phyloP scores from a whole-genome alignment of 2,797 vertebrate genomes.

The Selene dorsalis region DNA sequence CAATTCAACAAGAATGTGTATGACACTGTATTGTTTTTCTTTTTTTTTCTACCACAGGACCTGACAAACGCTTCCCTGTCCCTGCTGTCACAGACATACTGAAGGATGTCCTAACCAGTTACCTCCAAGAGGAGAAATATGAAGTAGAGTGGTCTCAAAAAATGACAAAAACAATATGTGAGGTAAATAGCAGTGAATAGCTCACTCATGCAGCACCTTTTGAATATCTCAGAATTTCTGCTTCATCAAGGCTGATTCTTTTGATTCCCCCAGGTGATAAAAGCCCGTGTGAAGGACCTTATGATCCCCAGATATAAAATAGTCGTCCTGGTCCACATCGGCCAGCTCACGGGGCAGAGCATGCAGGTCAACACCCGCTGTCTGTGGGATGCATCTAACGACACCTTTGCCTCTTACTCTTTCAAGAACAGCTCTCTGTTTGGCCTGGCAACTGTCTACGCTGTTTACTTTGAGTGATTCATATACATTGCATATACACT shows the following conservation, averaged over 20 bases:
- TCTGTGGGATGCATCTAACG: constrained; percentile 89
- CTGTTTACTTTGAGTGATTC: constrained; percentile 88
- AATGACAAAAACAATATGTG: constrained; percentile 89
- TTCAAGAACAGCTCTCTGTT: constrained; percentile 91
- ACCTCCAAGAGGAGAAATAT: constrained; percentile 88
- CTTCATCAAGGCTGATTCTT: constrained; percentile 1
- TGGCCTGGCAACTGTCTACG: constrained; percentile 89
- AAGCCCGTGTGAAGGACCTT: constrained; percentile 89
- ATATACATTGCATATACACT: not conserved
- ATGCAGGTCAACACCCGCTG: constrained; percentile 90
- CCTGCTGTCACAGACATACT: constrained; percentile 85
- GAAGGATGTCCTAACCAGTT: constrained; percentile 87
- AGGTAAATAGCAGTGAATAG: constrained; percentile 79
- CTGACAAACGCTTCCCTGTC: constrained; percentile 83
- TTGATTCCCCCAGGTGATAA: constrained; percentile 85
- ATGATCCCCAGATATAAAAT: constrained; percentile 90
- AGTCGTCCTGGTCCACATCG: constrained; percentile 88
- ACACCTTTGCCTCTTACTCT: constrained; percentile 84
- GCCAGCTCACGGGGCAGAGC: constrained; percentile 87
- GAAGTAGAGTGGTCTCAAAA: constrained; percentile 88
- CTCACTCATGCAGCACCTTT: not conserved
- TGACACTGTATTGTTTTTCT: not conserved
- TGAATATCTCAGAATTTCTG: not conserved
- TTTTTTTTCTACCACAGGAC: constrained; percentile 80
- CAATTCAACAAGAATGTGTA: not conserved